phyloP scores from a whole-genome alignment of 2,797 vertebrate species.

The Periparus ater region DNA sequence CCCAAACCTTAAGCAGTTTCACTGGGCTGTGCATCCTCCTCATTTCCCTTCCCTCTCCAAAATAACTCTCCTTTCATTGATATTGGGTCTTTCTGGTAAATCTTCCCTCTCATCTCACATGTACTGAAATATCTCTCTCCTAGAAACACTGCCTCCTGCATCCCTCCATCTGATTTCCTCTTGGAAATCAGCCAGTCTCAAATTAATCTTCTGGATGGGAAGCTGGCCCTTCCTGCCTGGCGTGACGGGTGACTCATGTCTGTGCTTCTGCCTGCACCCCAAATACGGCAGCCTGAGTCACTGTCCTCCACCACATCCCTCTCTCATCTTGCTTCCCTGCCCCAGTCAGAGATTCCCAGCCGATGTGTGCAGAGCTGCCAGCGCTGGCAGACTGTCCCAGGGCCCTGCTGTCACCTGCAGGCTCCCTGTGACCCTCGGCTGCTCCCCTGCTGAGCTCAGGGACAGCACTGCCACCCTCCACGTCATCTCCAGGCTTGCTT shows the following conservation, averaged over 20 bases:
- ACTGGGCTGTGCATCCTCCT: neutral
- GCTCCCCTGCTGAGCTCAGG: neutral
- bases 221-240: neutral
- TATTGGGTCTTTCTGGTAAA: neutral
- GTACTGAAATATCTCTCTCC: neutral
- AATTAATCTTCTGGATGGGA: constrained; percentile 17
- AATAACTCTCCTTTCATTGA: neutral
- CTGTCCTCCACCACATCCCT: neutral
- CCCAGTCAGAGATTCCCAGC: neutral
- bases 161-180: constrained; percentile 2
- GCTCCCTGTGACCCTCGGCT: neutral
- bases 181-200: constrained; percentile 26
- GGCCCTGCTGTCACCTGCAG: rapidly evolving
- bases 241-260: constrained; percentile 47
- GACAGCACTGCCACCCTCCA: neutral
- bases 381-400: neutral
- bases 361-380: neutral
- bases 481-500: neutral
- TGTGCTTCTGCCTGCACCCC: constrained; percentile 14
- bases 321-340: neutral
- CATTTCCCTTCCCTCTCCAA: neutral
- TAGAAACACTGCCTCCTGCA: neutral
- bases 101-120: neutral
- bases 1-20: neutral
- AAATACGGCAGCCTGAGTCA: constrained; percentile 22